Conservation (phyloP, 2,113 vertebrate species). For the Phrynosoma platyrhinos region DNA sequence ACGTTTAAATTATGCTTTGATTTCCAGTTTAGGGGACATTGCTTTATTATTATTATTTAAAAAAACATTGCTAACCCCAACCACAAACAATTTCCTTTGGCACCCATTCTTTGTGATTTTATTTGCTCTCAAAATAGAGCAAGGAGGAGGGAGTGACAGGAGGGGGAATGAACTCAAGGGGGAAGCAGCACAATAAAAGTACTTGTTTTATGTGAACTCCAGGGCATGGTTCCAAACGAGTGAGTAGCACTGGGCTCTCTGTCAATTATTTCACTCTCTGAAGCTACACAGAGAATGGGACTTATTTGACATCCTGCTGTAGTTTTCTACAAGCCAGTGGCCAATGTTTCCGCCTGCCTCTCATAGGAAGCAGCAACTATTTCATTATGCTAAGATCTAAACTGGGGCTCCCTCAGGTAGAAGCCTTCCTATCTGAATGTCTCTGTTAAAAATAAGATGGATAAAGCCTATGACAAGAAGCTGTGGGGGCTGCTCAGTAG, state of each 20-base stretch:
- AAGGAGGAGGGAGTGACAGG: background rate
- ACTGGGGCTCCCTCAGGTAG: background rate
- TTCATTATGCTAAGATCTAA: background rate
- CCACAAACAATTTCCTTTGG: background rate
- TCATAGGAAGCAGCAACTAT: accelerated
- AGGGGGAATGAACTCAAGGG: background rate
- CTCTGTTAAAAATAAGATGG: background rate
- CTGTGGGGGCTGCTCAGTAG: background rate
- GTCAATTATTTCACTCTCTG: conserved; percentile 4
- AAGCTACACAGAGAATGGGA: background rate
- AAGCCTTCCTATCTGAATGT: background rate
- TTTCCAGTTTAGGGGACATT: background rate
- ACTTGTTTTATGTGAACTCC: background rate
- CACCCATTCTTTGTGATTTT: background rate
- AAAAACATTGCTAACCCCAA: background rate
- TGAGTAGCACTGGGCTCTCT: background rate
- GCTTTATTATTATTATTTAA: background rate
- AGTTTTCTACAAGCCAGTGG: background rate
- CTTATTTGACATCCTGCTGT: conserved; percentile 7
- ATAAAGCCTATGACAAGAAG: background rate
- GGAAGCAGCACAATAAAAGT: background rate
- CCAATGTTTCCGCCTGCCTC: background rate
- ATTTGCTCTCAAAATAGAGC: background rate
- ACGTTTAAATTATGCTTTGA: background rate
- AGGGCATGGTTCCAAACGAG: background rate